Evolutionary conservation across 1,140 invertebrate genomes (phyloP).

Genomic region (Oscheius sp.): DNA sequence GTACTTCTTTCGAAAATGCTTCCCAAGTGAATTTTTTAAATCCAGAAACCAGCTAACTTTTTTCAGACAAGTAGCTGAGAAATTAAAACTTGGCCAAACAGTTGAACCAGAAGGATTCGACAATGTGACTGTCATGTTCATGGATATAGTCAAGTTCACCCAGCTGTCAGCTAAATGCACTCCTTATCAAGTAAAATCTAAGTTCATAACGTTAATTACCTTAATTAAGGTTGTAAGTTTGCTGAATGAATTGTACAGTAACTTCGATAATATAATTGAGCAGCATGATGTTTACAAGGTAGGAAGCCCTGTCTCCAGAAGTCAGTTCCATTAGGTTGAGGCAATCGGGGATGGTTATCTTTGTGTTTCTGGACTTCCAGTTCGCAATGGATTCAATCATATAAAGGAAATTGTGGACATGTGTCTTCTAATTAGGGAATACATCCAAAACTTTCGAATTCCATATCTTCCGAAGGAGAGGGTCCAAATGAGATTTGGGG

Average conservation of each 20-base stretch:
- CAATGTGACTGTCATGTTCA: conserved; percentile 47
- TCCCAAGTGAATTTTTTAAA: conserved; percentile 28
- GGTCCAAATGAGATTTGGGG: conserved; percentile 75
- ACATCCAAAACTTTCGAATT: conserved; percentile 32
- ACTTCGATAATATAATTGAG: conserved; percentile 75
- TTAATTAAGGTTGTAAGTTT: conserved; percentile 69
- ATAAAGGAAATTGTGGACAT: conserved; percentile 32
- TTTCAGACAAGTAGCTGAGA: conserved; percentile 48
- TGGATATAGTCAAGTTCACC: conserved; percentile 82
- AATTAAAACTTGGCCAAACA: conserved; percentile 42
- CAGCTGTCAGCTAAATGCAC: conserved; percentile 66
- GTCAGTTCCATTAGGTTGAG: conserved; percentile 37
- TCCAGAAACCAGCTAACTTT: background rate
- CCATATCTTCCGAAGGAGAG: conserved; percentile 69
- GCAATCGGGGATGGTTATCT: conserved; percentile 65
- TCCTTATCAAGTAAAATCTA: conserved; percentile 60
- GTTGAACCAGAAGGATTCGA: conserved; percentile 49
- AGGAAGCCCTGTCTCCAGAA: background rate
- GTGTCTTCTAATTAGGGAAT: conserved; percentile 22
- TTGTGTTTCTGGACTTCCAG: conserved; percentile 68
- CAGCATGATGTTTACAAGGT: conserved; percentile 74
- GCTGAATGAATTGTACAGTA: conserved; percentile 78
- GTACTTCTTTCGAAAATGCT: conserved; percentile 45
- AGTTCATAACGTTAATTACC: background rate
- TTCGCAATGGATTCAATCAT: conserved; percentile 62